Conservation (phyloP, 2,113 vertebrate genomes). For the Mustelus asterias region DNA sequence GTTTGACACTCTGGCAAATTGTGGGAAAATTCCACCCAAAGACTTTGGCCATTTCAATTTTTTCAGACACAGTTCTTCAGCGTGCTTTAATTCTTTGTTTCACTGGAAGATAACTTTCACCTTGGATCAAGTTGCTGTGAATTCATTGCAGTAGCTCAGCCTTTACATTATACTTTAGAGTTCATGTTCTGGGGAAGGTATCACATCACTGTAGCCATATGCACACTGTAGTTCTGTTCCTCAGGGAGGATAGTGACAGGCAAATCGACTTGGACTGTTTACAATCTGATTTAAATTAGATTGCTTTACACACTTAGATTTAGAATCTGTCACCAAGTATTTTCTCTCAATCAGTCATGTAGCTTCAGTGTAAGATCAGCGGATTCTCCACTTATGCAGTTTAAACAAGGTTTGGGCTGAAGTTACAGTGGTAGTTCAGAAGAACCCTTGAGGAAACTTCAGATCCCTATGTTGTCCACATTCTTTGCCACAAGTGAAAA, state of each 20-base stretch:
- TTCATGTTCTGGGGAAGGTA: background rate
- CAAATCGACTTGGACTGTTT: background rate
- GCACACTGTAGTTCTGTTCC: background rate
- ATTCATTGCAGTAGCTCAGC: background rate
- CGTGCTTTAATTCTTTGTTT: background rate
- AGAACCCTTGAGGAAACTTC: background rate
- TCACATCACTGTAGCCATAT: background rate
- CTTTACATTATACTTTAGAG: background rate
- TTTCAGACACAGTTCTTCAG: background rate
- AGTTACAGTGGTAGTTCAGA: background rate
- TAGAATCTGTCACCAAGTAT: background rate
- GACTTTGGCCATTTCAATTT: conserved; percentile 19
- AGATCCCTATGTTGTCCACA: background rate
- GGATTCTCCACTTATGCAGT: background rate
- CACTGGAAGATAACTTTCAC: background rate
- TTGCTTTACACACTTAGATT: background rate
- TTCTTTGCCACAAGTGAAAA: background rate
- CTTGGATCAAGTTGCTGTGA: background rate
- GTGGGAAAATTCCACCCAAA: no score
- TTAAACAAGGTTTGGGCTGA: background rate
- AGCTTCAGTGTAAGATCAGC: background rate
- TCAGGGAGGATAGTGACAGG: background rate
- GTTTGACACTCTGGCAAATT: no score
- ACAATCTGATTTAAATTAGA: conserved; percentile 10
- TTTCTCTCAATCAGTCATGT: background rate